Conservation (phyloP, 2,888 invertebrate species). For the Schizotus pectinicornis region DNA sequence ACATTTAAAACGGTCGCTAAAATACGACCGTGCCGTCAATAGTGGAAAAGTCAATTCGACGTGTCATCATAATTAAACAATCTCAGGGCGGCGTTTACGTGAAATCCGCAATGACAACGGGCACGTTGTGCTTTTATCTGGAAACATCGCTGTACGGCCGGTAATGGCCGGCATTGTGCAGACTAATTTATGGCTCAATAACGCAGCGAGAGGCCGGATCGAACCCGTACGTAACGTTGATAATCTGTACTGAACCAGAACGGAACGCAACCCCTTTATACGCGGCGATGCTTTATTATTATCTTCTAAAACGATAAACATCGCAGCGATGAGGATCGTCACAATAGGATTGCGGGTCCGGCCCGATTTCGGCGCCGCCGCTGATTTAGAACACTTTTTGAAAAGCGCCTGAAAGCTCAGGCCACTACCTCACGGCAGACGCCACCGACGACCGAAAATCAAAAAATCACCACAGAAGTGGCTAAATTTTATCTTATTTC, state of each 20-base stretch:
- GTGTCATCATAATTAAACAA: constrained; percentile 42
- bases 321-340: constrained; percentile 1
- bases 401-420: too few species aligned
- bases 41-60: constrained; percentile 3
- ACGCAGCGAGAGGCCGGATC: constrained; percentile 51
- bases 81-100: constrained; percentile 34
- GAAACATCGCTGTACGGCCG: constrained; percentile 47
- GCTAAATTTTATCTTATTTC: too few species aligned
- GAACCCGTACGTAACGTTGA: constrained; percentile 52
- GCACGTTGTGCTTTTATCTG: constrained; percentile 50
- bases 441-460: too few species aligned
- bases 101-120: constrained; percentile 46
- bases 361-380: too few species aligned
- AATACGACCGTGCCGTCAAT: constrained; percentile 1
- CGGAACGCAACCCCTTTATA: constrained; percentile 37
- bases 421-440: too few species aligned
- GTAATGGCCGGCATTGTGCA: constrained; percentile 54
- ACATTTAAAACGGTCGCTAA: too few species aligned
- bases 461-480: too few species aligned
- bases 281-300: constrained; percentile 35
- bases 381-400: too few species aligned
- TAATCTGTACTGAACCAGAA: constrained; percentile 51
- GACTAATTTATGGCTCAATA: constrained; percentile 56
- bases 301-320: constrained; percentile 33
- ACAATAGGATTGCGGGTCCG: neutral